Conservation (phyloP, 2,888 invertebrate genomes). For the Chloroclysta siterata region DNA sequence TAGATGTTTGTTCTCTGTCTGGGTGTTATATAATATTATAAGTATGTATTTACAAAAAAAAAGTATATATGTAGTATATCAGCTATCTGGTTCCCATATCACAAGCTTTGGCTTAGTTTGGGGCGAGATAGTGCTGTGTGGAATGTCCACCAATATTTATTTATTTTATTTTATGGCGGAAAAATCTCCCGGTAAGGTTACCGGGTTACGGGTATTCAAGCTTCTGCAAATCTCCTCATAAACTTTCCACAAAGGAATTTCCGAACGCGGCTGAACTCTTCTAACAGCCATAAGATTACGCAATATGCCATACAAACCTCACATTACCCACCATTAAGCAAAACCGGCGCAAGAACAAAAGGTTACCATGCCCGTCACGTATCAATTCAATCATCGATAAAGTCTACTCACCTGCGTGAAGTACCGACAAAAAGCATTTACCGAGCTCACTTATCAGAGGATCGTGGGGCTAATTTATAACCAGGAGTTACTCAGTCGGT, state of each 20-base stretch:
- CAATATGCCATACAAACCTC: constrained; percentile 29
- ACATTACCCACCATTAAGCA: constrained; percentile 42
- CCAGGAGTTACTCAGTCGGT: constrained; percentile 77
- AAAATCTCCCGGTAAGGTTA: no score
- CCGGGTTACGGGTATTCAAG: no score
- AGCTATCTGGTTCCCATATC: no score
- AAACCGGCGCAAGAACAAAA: constrained; percentile 44
- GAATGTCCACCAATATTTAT: no score
- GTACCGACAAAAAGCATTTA: constrained; percentile 72
- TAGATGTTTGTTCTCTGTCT: no score
- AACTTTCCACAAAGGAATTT: constrained; percentile 3
- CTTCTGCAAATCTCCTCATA: neutral
- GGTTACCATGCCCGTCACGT: constrained; percentile 73
- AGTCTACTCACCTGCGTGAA: constrained; percentile 75
- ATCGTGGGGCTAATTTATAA: constrained; percentile 80
- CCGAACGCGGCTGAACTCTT: constrained; percentile 18
- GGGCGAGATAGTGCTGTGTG: no score
- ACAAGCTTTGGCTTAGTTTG: no score
- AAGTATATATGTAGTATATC: no score
- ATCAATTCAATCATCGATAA: constrained; percentile 79
- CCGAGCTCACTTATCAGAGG: constrained; percentile 76
- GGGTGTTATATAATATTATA: no score
- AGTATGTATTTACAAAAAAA: no score
- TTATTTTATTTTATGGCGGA: no score
- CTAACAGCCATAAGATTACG: constrained; percentile 27